Base-by-base conservation (phyloP, 2,113 vertebrate species). In the Ploceus nigricollis region DNA sequence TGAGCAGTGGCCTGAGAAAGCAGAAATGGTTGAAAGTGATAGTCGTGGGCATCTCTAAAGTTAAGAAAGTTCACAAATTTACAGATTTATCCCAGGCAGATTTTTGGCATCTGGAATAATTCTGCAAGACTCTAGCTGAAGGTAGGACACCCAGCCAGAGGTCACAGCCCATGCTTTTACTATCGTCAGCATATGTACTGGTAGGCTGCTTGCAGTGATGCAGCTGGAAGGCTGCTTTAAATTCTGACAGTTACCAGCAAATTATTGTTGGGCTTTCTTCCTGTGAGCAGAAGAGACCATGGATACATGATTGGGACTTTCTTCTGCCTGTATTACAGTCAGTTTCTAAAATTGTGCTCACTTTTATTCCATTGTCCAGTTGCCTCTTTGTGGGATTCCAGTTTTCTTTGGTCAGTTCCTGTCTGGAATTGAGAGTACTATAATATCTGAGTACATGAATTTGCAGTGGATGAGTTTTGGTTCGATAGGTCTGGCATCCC, bases 181-280 rank as follows among this genome's bases (percentile, higher is more conserved):
- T 61, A 2, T 61, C 0, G 0, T 31, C 50, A 68, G 48, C 31
- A 6, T 61, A 37, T 25, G 16, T 37, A 28, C 63, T 4, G 6
- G 20, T 56, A 89, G 27, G 13, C 71, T 82, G 66, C 45, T 79
- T 3, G 15, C 68, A 35, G 7, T 40, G 42, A 15, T 66, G 45
- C 50, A 63, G 54, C 47, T 81, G 56, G 50, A 89, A 80, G 28
- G 24, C 21, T 58, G 33, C 42, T 83, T 83, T 71, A 58, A 81
- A 54, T 63, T 89, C 39, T 70, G 12, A 18, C 47, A 33, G 9
- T 44, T 68, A 47, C n/a, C 15, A 81, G 63, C 40, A 77, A 69
- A 63, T 54, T 42, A 40, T 13, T 51, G 4, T 22, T 65, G 25
- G 16, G 18, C 8, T 72, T 68, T 90, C 35, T 37, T 82, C 40